Evolutionary conservation across 2,888 invertebrate genomes (phyloP).

Genomic region (Nysson spinosus): DNA sequence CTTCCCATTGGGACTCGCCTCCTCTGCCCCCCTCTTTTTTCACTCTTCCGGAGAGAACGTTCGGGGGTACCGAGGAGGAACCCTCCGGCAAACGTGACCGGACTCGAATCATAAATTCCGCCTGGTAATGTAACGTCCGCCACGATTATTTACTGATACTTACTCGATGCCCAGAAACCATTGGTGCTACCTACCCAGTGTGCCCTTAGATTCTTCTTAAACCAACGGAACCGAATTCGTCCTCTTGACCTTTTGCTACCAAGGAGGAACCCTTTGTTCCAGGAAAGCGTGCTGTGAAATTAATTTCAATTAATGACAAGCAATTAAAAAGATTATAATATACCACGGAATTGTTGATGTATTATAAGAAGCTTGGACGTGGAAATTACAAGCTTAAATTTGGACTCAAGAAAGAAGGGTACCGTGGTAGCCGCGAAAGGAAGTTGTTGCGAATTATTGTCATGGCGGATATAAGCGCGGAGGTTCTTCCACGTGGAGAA

Average conservation of each 20-base stretch:
- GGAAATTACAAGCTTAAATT: no score
- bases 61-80: conserved; percentile 59
- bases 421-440: no score
- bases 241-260: no score
- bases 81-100: conserved; percentile 69
- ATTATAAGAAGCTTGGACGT: no score
- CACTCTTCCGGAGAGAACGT: conserved; percentile 57
- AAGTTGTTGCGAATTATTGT: conserved; percentile 41
- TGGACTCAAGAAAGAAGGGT: no score
- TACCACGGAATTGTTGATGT: no score
- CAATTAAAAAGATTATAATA: no score
- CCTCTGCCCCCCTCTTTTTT: conserved; percentile 25
- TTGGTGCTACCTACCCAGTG: conserved; percentile 55
- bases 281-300: no score
- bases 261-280: no score
- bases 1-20: conserved; percentile 9
- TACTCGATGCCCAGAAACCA: conserved; percentile 61
- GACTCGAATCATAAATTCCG: conserved; percentile 75
- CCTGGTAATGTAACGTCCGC: conserved; percentile 73
- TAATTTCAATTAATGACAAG: no score
- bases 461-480: conserved; percentile 38
- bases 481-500: conserved; percentile 27
- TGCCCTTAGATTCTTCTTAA: conserved; percentile 49
- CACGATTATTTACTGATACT: conserved; percentile 76
- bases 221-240: not conserved